Evolutionary conservation across 2,888 invertebrate species (phyloP), one percentile per base, ranked within the genome.

Genomic region (Bellardia pandia): DNA sequence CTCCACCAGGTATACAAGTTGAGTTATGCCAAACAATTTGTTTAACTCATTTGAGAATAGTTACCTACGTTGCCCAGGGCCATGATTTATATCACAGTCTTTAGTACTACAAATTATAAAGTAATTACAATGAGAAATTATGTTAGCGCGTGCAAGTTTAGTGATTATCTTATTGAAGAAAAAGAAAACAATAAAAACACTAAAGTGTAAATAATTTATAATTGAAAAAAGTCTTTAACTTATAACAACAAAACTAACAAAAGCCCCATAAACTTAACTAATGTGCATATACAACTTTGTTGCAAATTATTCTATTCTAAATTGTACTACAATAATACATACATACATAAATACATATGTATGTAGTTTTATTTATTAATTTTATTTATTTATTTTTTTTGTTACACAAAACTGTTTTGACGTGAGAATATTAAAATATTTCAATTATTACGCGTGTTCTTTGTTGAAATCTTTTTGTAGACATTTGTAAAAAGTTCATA

Each of bases 361-460:
- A 1, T 23, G 23, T 23, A 23, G 23, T 23, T 23, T 23, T 23
- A 23, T 23, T 23, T 23, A 23, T 23, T 23, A 23, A 23, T 23
- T 23, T 23, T 23, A 23, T 23, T 23, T 23, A 13, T 81, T 68
- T 51, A 51, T 45, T 37, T 51, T 71, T 16, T 75, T 40, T 33
- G 4, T 33, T 37, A 6, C 37, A 6, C 0, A 68, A 58, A 74
- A 56, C 33, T 11, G 45, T 40, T 74, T 78, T 78, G 75, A 85
- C 78, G 81, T 85, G 85, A 85, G 81, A 87, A 82, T 69, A 78
- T 75, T 82, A 78, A 64, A 81, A 66, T 79, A 76, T 81, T 78
- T 79, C 23, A 81, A 66, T 71, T 85, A 77, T 81, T 51, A 74
- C 58, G 75, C 71, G 69, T 75, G 78, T 64, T 81, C 62, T 77